Evolutionary conservation across 1,140 invertebrate species (phyloP).

Genomic region (Drosophila sechellia): DNA sequence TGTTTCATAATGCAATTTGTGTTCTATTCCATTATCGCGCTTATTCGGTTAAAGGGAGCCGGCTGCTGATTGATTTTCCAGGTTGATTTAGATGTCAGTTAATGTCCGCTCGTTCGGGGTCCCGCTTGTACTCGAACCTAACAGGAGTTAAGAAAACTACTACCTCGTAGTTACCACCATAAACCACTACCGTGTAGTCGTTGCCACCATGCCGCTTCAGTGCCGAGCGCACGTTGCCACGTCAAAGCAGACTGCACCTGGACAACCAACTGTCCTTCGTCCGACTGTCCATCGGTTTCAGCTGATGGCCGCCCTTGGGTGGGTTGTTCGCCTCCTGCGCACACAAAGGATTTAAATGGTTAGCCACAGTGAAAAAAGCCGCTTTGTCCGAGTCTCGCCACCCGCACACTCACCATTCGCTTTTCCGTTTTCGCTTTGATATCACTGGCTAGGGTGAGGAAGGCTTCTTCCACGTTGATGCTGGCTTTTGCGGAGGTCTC

Average conservation of each 20-base stretch:
- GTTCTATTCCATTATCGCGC: constrained; percentile 58
- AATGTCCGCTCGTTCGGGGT: constrained; percentile 15
- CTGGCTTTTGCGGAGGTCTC: constrained; percentile 96
- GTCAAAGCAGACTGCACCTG: constrained; percentile 91
- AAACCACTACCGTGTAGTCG: constrained; percentile 40
- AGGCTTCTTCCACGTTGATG: constrained; percentile 96
- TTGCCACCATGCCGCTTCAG: constrained; percentile 78
- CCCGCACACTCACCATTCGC: constrained; percentile 91
- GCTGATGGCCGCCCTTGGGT: constrained; percentile 91
- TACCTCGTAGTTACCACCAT: constrained; percentile 72
- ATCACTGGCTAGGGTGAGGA: constrained; percentile 96
- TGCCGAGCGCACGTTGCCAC: constrained; percentile 83
- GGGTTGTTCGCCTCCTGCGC: constrained; percentile 91
- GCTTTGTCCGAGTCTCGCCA: constrained; percentile 10
- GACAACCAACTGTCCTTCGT: constrained; percentile 90
- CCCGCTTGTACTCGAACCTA: constrained; percentile 55
- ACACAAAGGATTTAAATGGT: constrained; percentile 24
- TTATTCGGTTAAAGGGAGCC: constrained; percentile 45
- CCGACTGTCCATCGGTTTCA: constrained; percentile 88
- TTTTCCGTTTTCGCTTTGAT: constrained; percentile 98
- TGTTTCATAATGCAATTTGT: constrained; percentile 68
- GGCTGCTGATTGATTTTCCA: constrained; percentile 47
- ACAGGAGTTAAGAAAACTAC: constrained; percentile 82
- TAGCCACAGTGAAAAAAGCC: not conserved
- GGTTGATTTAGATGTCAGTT: constrained; percentile 36